phyloP scores from a whole-genome alignment of 2,888 invertebrate genomes.

The Coecobrya sp. region DNA sequence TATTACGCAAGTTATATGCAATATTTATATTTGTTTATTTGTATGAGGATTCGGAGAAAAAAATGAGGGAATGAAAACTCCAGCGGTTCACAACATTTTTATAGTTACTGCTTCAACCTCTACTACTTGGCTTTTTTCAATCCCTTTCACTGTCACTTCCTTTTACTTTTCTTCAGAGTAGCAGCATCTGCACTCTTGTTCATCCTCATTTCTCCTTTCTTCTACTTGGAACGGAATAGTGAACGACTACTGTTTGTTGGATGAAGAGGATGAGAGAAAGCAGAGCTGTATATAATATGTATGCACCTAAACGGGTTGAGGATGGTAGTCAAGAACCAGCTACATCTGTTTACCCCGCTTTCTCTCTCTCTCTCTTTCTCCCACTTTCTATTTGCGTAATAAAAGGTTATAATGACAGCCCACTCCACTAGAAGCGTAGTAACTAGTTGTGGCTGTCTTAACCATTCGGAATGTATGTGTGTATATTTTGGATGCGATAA shows the following conservation, averaged over 20 bases:
- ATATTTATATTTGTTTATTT: background rate
- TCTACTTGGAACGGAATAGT: background rate
- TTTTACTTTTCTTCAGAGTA: background rate
- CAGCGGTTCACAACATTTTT: background rate
- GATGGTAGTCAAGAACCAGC: background rate
- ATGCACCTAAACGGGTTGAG: background rate
- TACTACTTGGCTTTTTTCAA: background rate
- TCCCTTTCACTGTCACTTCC: background rate
- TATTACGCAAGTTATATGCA: background rate
- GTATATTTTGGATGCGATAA: background rate
- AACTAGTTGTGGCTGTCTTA: too few relatives aligned
- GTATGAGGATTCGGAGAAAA: background rate
- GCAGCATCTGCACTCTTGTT: background rate
- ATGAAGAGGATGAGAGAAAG: background rate
- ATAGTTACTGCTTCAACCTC: background rate
- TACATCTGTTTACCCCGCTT: background rate
- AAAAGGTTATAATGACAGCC: background rate
- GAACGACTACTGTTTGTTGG: background rate
- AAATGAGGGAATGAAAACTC: background rate
- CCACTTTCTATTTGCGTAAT: background rate
- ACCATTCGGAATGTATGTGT: too few relatives aligned
- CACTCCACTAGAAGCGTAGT: background rate
- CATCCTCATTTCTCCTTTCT: background rate
- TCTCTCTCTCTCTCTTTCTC: too few relatives aligned
- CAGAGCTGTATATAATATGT: background rate